Percentiles rank a stretch among this genome's conserved stretches.
These are phyloP conservation scores for Lepidocolaptes lacrymiger DNA, from an alignment of 2,797 vertebrate species.

Conservation along the genomic window DNA sequence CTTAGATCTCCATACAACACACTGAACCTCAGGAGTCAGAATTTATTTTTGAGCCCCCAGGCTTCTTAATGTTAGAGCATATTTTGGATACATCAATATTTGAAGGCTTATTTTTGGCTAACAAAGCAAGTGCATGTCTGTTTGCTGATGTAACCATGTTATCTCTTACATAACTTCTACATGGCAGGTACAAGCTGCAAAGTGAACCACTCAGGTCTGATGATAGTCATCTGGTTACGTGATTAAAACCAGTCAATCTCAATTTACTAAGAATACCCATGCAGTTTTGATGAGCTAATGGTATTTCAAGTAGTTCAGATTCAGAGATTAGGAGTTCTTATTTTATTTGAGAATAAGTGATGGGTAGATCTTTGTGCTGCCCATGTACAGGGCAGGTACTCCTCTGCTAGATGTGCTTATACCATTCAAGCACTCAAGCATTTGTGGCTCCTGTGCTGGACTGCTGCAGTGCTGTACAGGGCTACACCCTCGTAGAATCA, in stretches of 20 bases:
- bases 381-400: background rate
- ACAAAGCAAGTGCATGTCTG: background rate
- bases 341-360: background rate
- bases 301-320: background rate
- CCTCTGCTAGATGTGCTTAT: fast-evolving
- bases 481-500: background rate
- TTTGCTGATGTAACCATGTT: background rate
- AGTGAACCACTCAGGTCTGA: background rate
- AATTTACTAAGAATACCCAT: background rate
- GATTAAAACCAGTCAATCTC: background rate
- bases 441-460: background rate
- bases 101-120: background rate
- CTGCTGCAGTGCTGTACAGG: background rate
- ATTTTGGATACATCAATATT: background rate
- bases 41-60: background rate
- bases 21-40: background rate
- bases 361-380: background rate
- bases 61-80: background rate
- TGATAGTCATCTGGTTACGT: background rate
- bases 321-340: background rate
- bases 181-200: background rate
- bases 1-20: background rate
- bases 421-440: background rate
- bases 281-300: background rate
- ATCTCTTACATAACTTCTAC: background rate